Evolutionary conservation across 1,140 invertebrate genomes (phyloP), one percentile per base, ranked within the genome.

Genomic region (Trichoplusia ni): DNA sequence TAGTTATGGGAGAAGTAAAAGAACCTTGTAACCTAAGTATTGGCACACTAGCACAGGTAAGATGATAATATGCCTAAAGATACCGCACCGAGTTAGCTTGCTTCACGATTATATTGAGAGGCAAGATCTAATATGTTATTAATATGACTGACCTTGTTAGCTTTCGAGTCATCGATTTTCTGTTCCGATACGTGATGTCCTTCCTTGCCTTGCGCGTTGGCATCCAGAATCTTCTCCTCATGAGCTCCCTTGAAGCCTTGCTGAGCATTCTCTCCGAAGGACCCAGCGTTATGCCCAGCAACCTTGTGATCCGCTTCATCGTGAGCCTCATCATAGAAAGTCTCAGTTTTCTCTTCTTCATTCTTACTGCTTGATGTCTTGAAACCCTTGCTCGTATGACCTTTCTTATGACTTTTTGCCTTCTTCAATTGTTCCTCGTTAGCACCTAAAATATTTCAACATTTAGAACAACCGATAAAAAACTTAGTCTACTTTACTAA

Each of bases 361-460:
- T 94, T 93, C 62, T 94, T 94, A 64, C 93, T 93, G 67, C 93
- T 93, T 0, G 93, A 93, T 2, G 91, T 91, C 71, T 94, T 93
- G 78, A 93, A 94, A 7, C 93, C 93, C 68, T 93, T 93, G 67
- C 92, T 92, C 18, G 92, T 91, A 75, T 94, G 93, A 0, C 93
- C 93, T 62, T 94, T 94, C 73, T 93, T 93, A 69, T 94, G 93
- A 11, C 92, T 92, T 47, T 91, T 90, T 21, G 91, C 87, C 58
- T 87, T 86, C 31, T 92, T 92, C 18, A 92, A 59, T 59, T 91
- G 86, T 38, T 90, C 90, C 49, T 91, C 92, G 37, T 92, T 92
- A 63, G 81, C 88, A 56, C 86, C 88, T 89, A 47, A 25, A 72
- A 29, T 29, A 63, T 64, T 19, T 14, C 59, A 42, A 58, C 49